Conservation (phyloP, 2,797 vertebrate genomes). For the Myotis daubentonii region DNA sequence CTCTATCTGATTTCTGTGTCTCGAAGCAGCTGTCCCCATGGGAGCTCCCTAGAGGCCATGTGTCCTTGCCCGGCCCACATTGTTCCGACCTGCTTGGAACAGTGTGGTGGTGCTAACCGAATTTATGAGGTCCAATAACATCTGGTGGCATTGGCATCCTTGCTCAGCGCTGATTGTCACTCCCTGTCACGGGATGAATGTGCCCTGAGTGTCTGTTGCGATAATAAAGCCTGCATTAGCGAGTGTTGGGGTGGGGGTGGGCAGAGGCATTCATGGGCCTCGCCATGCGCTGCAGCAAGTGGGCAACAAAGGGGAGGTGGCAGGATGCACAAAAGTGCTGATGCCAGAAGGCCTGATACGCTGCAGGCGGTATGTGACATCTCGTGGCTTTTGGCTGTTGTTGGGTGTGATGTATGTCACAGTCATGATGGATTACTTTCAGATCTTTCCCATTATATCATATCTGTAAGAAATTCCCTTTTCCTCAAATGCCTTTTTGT, state of each 20-base stretch:
- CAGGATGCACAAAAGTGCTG: conserved; percentile 89
- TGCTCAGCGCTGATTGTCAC: conserved; percentile 84
- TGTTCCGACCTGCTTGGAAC: conserved; percentile 86
- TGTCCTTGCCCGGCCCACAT: conserved; percentile 76
- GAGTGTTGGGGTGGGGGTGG: conserved; percentile 42
- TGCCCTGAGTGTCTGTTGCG: conserved; percentile 87
- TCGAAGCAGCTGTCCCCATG: conserved; percentile 70
- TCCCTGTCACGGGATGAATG: conserved; percentile 87
- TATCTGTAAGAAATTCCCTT: conserved; percentile 91
- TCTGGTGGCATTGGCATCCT: conserved; percentile 88
- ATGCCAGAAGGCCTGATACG: conserved; percentile 89
- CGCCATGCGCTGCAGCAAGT: conserved; percentile 81
- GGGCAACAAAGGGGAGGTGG: conserved; percentile 78
- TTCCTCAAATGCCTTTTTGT: conserved; percentile 89
- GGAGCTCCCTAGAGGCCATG: conserved; percentile 51
- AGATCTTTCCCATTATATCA: conserved; percentile 93
- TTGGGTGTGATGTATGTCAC: conserved; percentile 95
- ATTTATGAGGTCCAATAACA: conserved; percentile 91
- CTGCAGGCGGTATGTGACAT: conserved; percentile 88
- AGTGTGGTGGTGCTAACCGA: conserved; percentile 82
- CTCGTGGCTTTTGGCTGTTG: conserved; percentile 89
- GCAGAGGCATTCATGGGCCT: conserved; percentile 79
- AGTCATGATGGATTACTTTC: conserved; percentile 96
- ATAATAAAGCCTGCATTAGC: conserved; percentile 91
- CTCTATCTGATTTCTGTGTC: conserved; percentile 62